A percentile compares a stretch with the other conserved stretches of the same genome.
Evolutionary conservation across 2,888 invertebrate genomes (phyloP).

Genomic region (Stenodema calcarata): DNA sequence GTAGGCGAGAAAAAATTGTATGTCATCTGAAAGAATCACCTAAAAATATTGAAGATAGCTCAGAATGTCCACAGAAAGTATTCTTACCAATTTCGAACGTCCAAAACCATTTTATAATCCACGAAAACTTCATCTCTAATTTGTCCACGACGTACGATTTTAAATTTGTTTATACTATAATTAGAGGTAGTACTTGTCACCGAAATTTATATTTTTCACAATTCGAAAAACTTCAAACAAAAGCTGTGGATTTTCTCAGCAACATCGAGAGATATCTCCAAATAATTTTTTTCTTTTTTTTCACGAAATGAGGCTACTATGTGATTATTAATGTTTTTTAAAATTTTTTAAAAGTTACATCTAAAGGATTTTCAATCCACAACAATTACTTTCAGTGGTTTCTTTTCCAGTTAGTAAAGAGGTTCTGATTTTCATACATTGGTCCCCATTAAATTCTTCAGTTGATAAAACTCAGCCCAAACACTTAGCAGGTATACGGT

Average conservation of each 20-base stretch:
- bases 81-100: too few species aligned
- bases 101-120: not conserved
- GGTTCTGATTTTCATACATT: conserved; percentile 49
- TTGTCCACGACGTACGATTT: not conserved
- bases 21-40: too few species aligned
- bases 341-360: not conserved
- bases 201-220: not conserved
- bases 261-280: not conserved
- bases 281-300: too few species aligned
- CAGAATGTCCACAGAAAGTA: not conserved
- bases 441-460: conserved; percentile 55
- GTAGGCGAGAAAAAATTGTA: too few species aligned
- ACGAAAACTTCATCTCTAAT: not conserved
- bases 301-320: not conserved
- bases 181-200: not conserved
- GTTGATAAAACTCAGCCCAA: conserved; percentile 45
- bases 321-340: not conserved
- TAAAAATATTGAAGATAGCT: not conserved
- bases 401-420: conserved; percentile 28
- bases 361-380: not conserved
- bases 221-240: not conserved
- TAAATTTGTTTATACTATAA: not conserved
- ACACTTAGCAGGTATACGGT: conserved; percentile 31
- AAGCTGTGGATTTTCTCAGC: not conserved
- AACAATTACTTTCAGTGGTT: not conserved